Percentiles rank a stretch among this genome's conserved stretches.
Conservation (phyloP, 64 coral and sea anemone genomes). For the Montipora foliosa region DNA sequence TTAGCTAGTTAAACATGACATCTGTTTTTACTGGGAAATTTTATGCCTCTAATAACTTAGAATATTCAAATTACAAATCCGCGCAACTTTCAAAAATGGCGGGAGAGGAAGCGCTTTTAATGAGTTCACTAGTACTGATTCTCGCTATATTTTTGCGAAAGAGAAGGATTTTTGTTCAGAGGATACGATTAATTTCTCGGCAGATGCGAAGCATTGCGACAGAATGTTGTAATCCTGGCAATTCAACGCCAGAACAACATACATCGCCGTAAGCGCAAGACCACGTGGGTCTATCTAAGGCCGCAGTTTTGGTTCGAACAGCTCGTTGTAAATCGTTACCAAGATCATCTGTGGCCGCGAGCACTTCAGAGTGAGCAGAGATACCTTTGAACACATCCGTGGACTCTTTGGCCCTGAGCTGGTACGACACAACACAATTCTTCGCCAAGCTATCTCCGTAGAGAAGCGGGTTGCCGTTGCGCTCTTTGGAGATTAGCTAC, state of each 20-base stretch:
- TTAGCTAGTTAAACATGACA: neutral
- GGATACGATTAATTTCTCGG: constrained; percentile 15
- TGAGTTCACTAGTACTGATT: neutral
- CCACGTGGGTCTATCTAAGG: constrained; percentile 24
- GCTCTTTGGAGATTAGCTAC: constrained; percentile 25
- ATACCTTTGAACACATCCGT: constrained; percentile 53
- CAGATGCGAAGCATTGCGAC: constrained; percentile 22
- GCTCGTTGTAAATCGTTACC: constrained; percentile 26
- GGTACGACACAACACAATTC: constrained; percentile 41
- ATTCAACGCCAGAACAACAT: constrained; percentile 34
- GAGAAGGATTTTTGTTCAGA: constrained; percentile 5
- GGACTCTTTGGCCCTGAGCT: constrained; percentile 39
- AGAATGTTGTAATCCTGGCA: constrained; percentile 26
- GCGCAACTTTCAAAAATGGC: constrained; percentile 23
- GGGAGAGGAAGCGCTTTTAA: neutral
- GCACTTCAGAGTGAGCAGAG: constrained; percentile 40
- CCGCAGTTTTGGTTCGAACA: constrained; percentile 23
- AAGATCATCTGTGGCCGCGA: neutral
- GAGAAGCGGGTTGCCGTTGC: constrained; percentile 21
- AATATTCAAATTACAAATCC: constrained; percentile 34
- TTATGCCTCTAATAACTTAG: constrained; percentile 24
- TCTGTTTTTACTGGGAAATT: constrained; percentile 24
- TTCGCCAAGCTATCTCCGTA: constrained; percentile 37
- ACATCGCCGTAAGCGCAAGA: constrained; percentile 5
- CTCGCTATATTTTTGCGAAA: neutral